Conservation (phyloP, 2,888 invertebrate species). For the Drosophila ezoana region DNA sequence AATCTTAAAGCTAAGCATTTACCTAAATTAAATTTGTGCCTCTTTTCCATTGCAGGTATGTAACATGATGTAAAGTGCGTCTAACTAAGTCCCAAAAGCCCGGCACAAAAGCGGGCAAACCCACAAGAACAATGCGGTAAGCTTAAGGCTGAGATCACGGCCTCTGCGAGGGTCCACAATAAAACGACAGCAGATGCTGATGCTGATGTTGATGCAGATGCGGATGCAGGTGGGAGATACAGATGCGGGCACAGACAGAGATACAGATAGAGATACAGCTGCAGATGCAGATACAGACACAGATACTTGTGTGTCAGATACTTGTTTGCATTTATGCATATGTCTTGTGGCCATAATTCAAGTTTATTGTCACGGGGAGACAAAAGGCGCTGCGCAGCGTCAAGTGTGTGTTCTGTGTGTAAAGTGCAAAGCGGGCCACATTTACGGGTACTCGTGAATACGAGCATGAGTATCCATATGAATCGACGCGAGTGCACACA, state of each 20-base stretch:
- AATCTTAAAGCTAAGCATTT: too few species aligned
- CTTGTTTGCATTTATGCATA: constrained; percentile 56
- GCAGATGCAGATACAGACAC: constrained; percentile 17
- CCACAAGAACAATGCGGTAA: constrained; percentile 48
- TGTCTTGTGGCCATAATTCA: constrained; percentile 62
- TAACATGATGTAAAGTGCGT: constrained; percentile 24
- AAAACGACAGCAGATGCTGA: constrained; percentile 1
- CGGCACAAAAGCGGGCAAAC: neutral
- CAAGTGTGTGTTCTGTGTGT: constrained; percentile 37
- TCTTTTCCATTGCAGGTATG: constrained; percentile 55
- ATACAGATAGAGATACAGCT: constrained; percentile 14
- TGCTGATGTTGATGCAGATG: constrained; percentile 5
- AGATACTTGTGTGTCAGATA: constrained; percentile 30
- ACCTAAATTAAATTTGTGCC: neutral
- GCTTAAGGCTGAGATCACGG: constrained; percentile 46
- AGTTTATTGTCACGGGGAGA: constrained; percentile 69
- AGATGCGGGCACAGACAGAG: constrained; percentile 9
- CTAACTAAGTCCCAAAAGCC: constrained; percentile 3
- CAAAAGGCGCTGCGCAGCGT: constrained; percentile 41
- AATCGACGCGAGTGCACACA: constrained; percentile 3
- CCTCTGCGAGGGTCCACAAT: constrained; percentile 39
- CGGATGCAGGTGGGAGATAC: constrained; percentile 1
- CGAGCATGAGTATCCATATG: neutral
- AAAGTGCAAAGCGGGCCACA: constrained; percentile 13
- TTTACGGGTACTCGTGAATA: constrained; percentile 12